Conservation (phyloP, 2,888 invertebrate genomes). For the Cinara cedri region DNA sequence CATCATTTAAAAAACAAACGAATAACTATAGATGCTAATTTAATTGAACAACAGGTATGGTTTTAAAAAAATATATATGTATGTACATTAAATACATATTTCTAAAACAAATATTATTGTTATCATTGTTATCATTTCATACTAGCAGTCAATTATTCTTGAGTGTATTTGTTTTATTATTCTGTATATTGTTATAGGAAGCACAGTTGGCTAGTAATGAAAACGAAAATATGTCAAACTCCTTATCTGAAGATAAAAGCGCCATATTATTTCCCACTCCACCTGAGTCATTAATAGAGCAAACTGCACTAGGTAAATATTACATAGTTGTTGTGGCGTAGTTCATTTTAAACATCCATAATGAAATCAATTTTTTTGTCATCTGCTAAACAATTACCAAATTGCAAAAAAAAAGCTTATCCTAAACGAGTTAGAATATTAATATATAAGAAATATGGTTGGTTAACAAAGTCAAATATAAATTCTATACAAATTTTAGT, state of each 20-base stretch:
- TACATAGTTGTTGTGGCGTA: slow-evolving; percentile 6
- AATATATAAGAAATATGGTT: slow-evolving; percentile 32
- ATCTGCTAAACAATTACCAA: slow-evolving; percentile 32
- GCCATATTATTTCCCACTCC: slow-evolving; percentile 53
- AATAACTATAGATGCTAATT: slow-evolving; percentile 66
- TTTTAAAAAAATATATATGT: not conserved
- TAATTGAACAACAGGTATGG: slow-evolving; percentile 54
- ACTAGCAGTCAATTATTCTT: slow-evolving; percentile 16
- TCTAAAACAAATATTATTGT: not conserved
- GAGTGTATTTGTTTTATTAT: slow-evolving; percentile 38
- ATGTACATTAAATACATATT: not conserved
- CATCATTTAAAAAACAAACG: slow-evolving; percentile 99
- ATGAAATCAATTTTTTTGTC: slow-evolving; percentile 51
- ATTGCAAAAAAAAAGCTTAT: slow-evolving; percentile 42
- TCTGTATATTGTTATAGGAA: slow-evolving; percentile 34
- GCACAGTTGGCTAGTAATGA: slow-evolving; percentile 45
- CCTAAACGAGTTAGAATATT: slow-evolving; percentile 52
- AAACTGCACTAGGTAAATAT: slow-evolving; percentile 51
- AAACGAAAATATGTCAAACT: slow-evolving; percentile 44
- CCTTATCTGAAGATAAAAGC: slow-evolving; percentile 57
- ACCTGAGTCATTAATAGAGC: slow-evolving; percentile 54
- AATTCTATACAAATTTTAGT: not conserved
- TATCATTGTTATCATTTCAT: slow-evolving; percentile 13
- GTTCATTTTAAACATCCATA: slow-evolving; percentile 16
- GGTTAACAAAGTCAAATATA: not conserved